These are phyloP conservation scores for Seira musarum DNA, from an alignment of 2,888 invertebrate species.

Conservation along the genomic window DNA sequence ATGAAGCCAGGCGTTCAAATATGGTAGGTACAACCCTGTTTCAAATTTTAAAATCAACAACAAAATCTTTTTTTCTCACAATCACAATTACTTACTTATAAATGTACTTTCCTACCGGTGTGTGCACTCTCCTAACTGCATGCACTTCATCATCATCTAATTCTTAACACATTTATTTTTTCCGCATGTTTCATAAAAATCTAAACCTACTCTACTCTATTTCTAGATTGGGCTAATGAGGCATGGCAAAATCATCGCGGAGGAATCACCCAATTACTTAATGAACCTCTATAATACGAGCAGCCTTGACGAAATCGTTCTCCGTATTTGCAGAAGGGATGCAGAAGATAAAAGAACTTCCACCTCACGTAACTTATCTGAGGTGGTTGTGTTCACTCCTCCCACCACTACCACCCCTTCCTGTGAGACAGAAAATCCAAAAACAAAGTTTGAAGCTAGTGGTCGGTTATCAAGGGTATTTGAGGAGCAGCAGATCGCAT, in stretches of 20 bases:
- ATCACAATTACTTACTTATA: too few species aligned
- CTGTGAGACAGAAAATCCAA: neutral
- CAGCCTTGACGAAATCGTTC: conserved; percentile 37
- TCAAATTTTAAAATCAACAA: too few species aligned
- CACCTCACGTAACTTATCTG: conserved; percentile 1
- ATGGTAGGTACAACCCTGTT: conserved; percentile 24
- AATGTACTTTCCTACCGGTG: too few species aligned
- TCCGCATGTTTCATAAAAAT: too few species aligned
- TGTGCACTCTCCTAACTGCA: too few species aligned
- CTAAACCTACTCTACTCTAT: too few species aligned
- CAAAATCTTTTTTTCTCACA: too few species aligned
- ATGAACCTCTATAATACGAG: conserved; percentile 27
- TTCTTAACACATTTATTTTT: too few species aligned
- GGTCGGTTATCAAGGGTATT: conserved; percentile 24
- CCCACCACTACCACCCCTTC: too few species aligned
- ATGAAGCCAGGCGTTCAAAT: conserved; percentile 39
- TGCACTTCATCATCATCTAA: too few species aligned
- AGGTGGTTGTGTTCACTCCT: too few species aligned
- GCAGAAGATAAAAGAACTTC: neutral
- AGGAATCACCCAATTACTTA: conserved; percentile 29
- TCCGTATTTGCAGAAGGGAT: conserved; percentile 33
- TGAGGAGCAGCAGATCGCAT: conserved; percentile 18
- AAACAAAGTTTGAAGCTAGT: conserved; percentile 17
- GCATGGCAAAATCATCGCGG: conserved; percentile 39
- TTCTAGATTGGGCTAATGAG: conserved; percentile 46